phyloP scores from a whole-genome alignment of 30 jellyfish, hydroid and myxozoan species.

The Chrysaora quinquecirrha region DNA sequence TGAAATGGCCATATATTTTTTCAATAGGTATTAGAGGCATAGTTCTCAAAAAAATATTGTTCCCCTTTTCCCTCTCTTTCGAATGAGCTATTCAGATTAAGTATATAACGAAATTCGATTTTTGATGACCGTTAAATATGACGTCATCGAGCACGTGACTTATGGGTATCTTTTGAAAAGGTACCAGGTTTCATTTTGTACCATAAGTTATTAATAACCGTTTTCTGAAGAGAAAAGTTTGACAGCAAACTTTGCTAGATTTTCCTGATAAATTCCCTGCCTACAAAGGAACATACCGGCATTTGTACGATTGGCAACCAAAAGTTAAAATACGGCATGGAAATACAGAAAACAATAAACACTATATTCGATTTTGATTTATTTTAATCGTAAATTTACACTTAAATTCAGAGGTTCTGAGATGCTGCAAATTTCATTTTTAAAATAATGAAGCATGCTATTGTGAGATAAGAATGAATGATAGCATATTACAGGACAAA shows the following conservation, averaged over 20 bases:
- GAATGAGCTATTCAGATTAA: not conserved
- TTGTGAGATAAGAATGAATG: too few species aligned
- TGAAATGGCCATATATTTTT: not conserved
- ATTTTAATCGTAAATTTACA: too few species aligned
- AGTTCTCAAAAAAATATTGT: not conserved
- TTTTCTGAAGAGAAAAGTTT: not conserved
- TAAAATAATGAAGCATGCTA: too few species aligned
- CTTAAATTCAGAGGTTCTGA: too few species aligned
- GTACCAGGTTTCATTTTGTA: slow-evolving; percentile 2
- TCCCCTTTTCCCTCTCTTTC: not conserved
- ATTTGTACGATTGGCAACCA: too few species aligned
- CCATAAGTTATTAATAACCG: not conserved
- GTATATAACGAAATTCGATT: not conserved
- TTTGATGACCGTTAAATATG: slow-evolving; percentile 10
- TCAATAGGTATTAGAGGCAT: not conserved
- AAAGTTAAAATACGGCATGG: too few species aligned
- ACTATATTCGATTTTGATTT: too few species aligned
- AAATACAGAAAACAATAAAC: too few species aligned
- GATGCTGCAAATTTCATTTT: too few species aligned
- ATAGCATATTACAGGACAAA: too few species aligned
- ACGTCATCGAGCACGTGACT: slow-evolving; percentile 10
- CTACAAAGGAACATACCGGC: too few species aligned
- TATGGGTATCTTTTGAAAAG: not conserved
- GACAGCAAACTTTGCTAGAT: slow-evolving; percentile 10
- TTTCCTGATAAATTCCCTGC: slow-evolving; percentile 3